phyloP scores from a whole-genome alignment of 2,888 invertebrate genomes.

The Cantharis rufa region DNA sequence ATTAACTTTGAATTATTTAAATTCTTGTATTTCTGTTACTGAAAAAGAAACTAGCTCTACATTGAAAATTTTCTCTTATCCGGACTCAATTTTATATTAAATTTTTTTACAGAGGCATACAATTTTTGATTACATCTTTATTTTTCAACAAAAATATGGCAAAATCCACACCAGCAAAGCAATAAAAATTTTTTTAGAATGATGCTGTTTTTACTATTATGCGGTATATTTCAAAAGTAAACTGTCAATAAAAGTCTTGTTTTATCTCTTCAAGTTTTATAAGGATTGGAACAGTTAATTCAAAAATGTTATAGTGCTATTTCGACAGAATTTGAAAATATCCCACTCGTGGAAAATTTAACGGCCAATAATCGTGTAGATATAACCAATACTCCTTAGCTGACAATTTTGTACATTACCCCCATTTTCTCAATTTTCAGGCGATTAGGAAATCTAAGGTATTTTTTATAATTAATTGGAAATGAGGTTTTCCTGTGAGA shows the following conservation, averaged over 20 bases:
- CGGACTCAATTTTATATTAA: background rate
- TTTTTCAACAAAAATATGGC: background rate
- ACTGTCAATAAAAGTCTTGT: background rate
- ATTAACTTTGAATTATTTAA: too few relatives aligned
- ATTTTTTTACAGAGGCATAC: background rate
- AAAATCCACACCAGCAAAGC: background rate
- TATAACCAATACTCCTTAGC: background rate
- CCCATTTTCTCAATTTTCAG: too few relatives aligned
- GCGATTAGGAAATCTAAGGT: too few relatives aligned
- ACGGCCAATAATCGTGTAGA: background rate
- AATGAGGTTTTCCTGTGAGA: background rate
- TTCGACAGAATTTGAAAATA: background rate
- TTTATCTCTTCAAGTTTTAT: background rate
- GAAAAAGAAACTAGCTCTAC: background rate
- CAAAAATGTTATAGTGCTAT: background rate
- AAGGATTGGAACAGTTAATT: background rate
- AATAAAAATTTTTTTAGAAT: background rate
- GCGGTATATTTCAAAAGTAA: background rate
- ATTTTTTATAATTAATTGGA: background rate
- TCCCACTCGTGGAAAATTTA: background rate
- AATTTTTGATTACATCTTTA: background rate
- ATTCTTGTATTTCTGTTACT: too few relatives aligned
- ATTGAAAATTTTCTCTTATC: background rate
- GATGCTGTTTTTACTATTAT: background rate
- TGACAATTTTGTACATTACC: too few relatives aligned